A percentile compares a stretch with the other conserved stretches of the same genome.
phyloP scores from a whole-genome alignment of 2,797 vertebrate genomes.

The Echeneis naucrates region DNA sequence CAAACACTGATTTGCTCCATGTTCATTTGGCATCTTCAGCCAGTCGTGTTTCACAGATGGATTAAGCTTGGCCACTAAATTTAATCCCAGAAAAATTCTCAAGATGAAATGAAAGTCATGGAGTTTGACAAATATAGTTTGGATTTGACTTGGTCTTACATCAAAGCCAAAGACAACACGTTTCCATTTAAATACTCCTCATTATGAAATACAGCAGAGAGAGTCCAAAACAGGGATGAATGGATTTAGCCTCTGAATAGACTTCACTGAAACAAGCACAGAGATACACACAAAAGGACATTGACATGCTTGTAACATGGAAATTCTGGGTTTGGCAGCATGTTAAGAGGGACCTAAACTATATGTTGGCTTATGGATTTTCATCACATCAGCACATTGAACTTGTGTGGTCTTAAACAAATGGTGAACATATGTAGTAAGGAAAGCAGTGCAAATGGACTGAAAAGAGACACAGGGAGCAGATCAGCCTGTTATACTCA shows the following conservation, averaged over 20 bases:
- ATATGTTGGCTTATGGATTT: neutral
- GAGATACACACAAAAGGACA: neutral
- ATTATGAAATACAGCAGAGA: constrained; percentile 14
- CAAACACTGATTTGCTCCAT: constrained; percentile 10
- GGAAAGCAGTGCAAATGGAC: constrained; percentile 20
- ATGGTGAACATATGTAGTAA: constrained; percentile 1
- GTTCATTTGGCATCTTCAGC: constrained; percentile 27
- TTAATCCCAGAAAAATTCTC: constrained; percentile 49
- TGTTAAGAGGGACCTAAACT: neutral
- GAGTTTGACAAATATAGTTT: constrained; percentile 9
- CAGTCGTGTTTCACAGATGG: constrained; percentile 52
- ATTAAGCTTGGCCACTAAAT: constrained; percentile 55
- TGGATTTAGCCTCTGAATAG: neutral
- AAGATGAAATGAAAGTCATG: neutral
- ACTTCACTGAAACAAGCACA: too few relatives aligned
- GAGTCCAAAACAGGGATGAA: constrained; percentile 4
- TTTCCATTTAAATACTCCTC: constrained; percentile 4
- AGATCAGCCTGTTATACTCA: neutral
- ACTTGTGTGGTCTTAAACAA: constrained; percentile 25
- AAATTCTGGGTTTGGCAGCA: neutral
- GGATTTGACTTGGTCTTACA: constrained; percentile 22
- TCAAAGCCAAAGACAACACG: constrained; percentile 20
- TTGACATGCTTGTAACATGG: neutral
- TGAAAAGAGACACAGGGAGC: constrained; percentile 18
- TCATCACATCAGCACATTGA: constrained; percentile 10